A percentile compares a stretch with the other conserved stretches of the same genome.
phyloP scores from a whole-genome alignment of 2,113 vertebrate species.

The Indicator maculatus region DNA sequence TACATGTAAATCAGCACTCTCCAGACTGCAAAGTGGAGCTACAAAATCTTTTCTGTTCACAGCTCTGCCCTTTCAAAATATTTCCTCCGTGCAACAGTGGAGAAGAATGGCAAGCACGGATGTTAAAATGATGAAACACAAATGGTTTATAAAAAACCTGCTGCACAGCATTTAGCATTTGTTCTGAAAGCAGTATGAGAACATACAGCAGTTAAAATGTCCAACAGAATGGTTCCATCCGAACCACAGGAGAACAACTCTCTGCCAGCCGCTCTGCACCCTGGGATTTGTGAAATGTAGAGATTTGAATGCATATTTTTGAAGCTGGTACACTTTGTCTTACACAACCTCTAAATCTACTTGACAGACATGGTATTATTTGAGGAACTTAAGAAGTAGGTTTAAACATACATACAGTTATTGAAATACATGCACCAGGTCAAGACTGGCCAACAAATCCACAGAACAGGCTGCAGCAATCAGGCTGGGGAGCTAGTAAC shows the following conservation, averaged over 20 bases:
- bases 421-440: not conserved
- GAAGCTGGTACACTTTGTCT: not conserved
- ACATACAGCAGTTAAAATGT: not conserved
- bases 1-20: not conserved
- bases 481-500: not conserved
- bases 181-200: not conserved
- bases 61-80: not conserved
- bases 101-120: not conserved
- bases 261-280: not conserved
- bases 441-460: not conserved
- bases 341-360: not conserved
- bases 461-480: not conserved
- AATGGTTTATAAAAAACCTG: not conserved
- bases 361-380: not conserved
- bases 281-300: rapidly evolving
- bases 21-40: not conserved
- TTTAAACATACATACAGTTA: not conserved
- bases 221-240: not conserved
- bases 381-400: not conserved
- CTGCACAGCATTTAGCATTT: not conserved
- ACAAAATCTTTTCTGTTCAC: not conserved
- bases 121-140: not conserved
- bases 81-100: not conserved
- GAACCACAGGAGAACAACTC: not conserved
- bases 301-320: not conserved